Evolutionary conservation across 1,140 invertebrate genomes (phyloP).

Genomic region (Chrysomallon squamiferum): DNA sequence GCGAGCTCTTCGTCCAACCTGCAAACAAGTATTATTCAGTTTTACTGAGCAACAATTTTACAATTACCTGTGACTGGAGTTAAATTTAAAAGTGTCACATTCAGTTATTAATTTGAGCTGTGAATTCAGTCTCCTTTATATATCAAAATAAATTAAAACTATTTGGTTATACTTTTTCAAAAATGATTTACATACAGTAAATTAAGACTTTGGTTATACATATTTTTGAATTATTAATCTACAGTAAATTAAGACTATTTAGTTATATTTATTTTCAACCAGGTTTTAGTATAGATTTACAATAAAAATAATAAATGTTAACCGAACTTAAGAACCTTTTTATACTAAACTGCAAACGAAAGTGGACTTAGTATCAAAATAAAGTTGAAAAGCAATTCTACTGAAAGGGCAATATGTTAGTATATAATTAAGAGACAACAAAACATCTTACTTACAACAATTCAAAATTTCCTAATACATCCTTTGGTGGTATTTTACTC

Average conservation of each 20-base stretch:
- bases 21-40: constrained; percentile 12
- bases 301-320: too few species aligned
- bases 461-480: constrained; percentile 87
- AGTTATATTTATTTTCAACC: too few species aligned
- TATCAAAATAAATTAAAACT: background rate
- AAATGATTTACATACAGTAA: background rate
- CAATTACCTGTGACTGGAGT: background rate
- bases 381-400: too few species aligned
- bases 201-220: too few species aligned
- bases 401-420: too few species aligned
- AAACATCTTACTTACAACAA: constrained; percentile 79
- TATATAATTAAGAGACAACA: too few species aligned
- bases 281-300: too few species aligned
- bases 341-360: too few species aligned
- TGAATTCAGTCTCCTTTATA: background rate
- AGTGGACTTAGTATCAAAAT: too few species aligned
- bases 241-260: too few species aligned
- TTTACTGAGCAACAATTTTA: background rate
- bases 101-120: background rate
- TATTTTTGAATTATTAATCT: too few species aligned
- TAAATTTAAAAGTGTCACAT: background rate
- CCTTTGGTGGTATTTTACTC: constrained; percentile 84
- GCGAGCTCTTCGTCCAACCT: constrained; percentile 62
- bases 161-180: background rate
- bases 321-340: too few species aligned